Evolutionary conservation across 1,140 invertebrate genomes (phyloP), one percentile per base, ranked within the genome.

Genomic region (Hyphantria cunea): DNA sequence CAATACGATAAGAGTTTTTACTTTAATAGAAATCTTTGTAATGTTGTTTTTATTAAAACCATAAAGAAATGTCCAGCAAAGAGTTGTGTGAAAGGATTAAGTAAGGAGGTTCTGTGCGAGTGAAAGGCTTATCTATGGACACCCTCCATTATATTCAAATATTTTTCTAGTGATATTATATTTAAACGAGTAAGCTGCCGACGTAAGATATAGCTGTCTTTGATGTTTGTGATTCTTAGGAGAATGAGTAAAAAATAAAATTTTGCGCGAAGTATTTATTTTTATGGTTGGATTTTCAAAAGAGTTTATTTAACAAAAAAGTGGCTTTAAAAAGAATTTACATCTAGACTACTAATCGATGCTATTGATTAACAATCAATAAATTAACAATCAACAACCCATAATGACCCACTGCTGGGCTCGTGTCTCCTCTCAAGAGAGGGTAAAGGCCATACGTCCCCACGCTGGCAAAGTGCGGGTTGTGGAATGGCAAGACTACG

Each of bases 161-260:
- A 86, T 84, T 82, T 88, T 88, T 89, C 74, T 81, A 80, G 77
- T 80, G 68, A 83, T 86, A 87, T 86, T 89, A 85, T 84, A 85
- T 86, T 86, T 81, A 70, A 72, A 83, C 70, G 69, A 77, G 71
- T 70, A 68, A 69, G 64, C 52, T 66, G 67, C 33, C 31, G 14
- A 48, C 37, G 56, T 47, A 72, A 58, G 66, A 72, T 62, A 45
- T 51, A 63, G n/a, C n/a, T 78, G 69, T 75, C 81, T 87, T 85
- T 85, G 77, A 87, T 83, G 72, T 77, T 44, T 51, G 44, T 62
- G 60, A 41, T 60, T 61, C 64, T 73, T 67, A 55, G 52, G n/a
- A 62, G 49, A 66, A 42, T 42, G 55, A 65, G 47, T 66, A 56
- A 13, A 51, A 31, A 31, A 52, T 42, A n/a, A 12, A 42, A 51